Evolutionary conservation across 2,888 invertebrate genomes (phyloP), one percentile per base, ranked within the genome.

Genomic region (Oscheius sp.): DNA sequence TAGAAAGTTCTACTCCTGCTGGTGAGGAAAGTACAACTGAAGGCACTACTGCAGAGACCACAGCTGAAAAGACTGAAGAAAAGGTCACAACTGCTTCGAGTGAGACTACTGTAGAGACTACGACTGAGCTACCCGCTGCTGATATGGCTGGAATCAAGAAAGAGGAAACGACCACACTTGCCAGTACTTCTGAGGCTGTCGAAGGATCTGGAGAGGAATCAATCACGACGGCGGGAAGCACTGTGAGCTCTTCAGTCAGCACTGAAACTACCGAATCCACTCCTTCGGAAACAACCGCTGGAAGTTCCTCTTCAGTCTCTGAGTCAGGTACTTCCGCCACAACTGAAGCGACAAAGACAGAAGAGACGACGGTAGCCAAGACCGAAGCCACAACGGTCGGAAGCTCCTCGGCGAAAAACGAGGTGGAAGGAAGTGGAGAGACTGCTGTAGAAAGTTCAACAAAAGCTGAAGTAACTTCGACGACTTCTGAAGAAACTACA

Each of bases 181-280:
- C 50, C 27, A 31, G 4, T 4, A 8, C 50, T 27, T 2, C 10
- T 10, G 27, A 25, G 27, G 53, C 52, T 29, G 58, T 52, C 39
- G 67, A 71, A 55, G 53, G 48, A 33, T 69, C 69, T 12, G 74
- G 69, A 52, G 74, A 74, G 45, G 70, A 70, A 39, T 10, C 72
- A 17, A 42, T 34, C 12, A 42, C 42, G 17, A 48, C 48, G 3
- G 25, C 48, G 5, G 48, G 25, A 20, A 37, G n/a, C n/a, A n/a
- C n/a, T n/a, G n/a, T n/a, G n/a, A n/a, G n/a, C n/a, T n/a, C n/a
- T n/a, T n/a, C n/a, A n/a, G n/a, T n/a, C n/a, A n/a, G n/a, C n/a
- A n/a, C n/a, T n/a, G n/a, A n/a, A n/a, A n/a, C n/a, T n/a, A n/a
- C n/a, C n/a, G n/a, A n/a, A n/a, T n/a, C n/a, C n/a, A n/a, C n/a